Conservation (phyloP, 2,797 vertebrate species). For the Myotis vivesi region DNA sequence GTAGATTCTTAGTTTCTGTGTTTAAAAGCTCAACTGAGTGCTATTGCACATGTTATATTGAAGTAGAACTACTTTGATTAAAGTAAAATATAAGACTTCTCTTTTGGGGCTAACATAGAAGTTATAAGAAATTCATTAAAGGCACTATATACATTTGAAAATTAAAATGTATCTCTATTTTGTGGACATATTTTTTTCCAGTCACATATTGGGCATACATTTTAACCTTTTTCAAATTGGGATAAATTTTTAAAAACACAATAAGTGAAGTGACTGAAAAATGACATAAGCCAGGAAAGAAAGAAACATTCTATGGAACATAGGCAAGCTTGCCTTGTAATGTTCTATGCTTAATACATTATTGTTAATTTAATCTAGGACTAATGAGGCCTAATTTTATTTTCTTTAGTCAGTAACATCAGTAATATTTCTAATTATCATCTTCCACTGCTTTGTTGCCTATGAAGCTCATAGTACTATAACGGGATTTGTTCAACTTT, state of each 20-base stretch:
- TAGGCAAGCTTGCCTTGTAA: not conserved
- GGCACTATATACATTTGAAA: not conserved
- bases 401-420: not conserved
- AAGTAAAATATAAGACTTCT: not conserved
- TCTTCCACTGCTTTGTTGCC: not conserved
- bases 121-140: not conserved
- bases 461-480: not conserved
- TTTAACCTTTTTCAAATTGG: not conserved
- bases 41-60: not conserved
- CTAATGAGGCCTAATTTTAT: not conserved
- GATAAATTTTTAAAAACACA: not conserved
- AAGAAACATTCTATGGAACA: not conserved
- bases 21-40: not conserved
- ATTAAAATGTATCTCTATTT: not conserved
- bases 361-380: not conserved
- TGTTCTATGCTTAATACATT: not conserved
- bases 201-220: not conserved
- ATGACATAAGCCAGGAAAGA: not conserved
- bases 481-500: not conserved
- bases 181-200: not conserved
- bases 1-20: not conserved
- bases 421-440: not conserved
- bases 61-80: not conserved
- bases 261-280: not conserved
- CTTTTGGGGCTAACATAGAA: not conserved